Evolutionary conservation across 2,797 vertebrate genomes (phyloP).

Genomic region (Fistularia tabacaria): DNA sequence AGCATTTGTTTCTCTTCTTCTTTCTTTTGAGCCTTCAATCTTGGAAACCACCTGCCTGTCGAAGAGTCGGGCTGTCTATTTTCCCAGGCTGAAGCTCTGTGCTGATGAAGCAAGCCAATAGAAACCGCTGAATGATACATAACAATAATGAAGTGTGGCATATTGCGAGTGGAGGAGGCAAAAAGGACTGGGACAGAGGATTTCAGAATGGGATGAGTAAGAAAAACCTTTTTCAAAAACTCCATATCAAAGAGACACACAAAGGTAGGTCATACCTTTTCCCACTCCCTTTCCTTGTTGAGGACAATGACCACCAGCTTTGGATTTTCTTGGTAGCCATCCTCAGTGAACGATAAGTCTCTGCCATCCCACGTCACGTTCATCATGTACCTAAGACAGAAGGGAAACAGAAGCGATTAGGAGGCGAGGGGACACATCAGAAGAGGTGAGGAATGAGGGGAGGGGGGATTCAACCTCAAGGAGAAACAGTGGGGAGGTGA

Average conservation of each 20-base stretch:
- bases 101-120: too few species aligned
- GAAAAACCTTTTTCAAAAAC: background rate
- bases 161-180: too few species aligned
- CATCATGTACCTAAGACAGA: slow-evolving; percentile 90
- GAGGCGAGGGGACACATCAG: too few species aligned
- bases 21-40: background rate
- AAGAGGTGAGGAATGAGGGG: background rate
- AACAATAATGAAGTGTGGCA: too few species aligned
- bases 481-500: background rate
- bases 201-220: background rate
- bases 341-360: slow-evolving; percentile 96
- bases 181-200: too few species aligned
- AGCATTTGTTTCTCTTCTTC: slow-evolving; percentile 4
- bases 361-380: slow-evolving; percentile 95
- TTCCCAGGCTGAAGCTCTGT: slow-evolving; percentile 1
- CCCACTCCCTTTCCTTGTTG: slow-evolving; percentile 93
- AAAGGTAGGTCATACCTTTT: slow-evolving; percentile 83
- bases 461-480: background rate
- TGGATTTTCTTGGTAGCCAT: slow-evolving; percentile 93
- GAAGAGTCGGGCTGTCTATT: background rate
- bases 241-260: background rate
- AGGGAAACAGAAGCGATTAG: background rate
- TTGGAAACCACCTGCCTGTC: slow-evolving; percentile 7
- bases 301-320: slow-evolving; percentile 93
- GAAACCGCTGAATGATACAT: background rate